Percentiles rank a stretch among this genome's conserved stretches.
phyloP scores from a whole-genome alignment of 2,888 invertebrate species.

The Neoitamus cyanurus region DNA sequence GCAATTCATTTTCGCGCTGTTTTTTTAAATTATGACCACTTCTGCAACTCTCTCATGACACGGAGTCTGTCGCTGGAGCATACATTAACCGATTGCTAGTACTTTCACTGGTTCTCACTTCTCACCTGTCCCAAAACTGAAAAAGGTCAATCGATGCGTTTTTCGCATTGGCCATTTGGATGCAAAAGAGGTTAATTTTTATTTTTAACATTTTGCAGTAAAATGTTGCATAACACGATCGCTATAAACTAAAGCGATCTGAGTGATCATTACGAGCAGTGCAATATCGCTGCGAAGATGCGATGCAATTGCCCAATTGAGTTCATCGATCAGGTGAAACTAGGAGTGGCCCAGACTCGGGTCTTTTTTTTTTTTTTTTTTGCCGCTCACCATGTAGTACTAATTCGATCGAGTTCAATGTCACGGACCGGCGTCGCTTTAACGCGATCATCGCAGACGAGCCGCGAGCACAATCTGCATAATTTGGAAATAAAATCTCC shows the following conservation, averaged over 20 bases:
- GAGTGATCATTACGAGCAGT: not conserved
- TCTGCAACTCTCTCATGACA: not conserved
- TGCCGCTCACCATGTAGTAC: not conserved
- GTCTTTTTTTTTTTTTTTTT: not conserved
- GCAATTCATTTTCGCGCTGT: not conserved
- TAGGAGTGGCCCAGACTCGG: not conserved
- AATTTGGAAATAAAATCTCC: not conserved
- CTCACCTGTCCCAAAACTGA: not conserved
- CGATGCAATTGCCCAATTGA: not conserved
- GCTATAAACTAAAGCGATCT: not conserved
- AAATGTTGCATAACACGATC: not conserved
- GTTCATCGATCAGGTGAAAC: constrained; percentile 1
- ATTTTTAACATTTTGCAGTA: not conserved
- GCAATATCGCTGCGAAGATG: not conserved
- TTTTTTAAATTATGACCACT: not conserved
- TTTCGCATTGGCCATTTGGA: not conserved
- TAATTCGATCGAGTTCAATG: constrained; percentile 5
- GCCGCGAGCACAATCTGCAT: not conserved
- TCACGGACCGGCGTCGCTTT: not conserved
- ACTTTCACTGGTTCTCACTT: not conserved
- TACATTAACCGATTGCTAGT: not conserved
- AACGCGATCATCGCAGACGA: not conserved
- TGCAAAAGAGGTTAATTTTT: not conserved
- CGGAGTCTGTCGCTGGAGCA: not conserved
- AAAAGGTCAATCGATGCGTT: not conserved